Percentiles rank a stretch among this genome's conserved stretches.
These are phyloP conservation scores for Aldrovandia affinis DNA, from an alignment of 2,797 vertebrate species.

Conservation along the genomic window DNA sequence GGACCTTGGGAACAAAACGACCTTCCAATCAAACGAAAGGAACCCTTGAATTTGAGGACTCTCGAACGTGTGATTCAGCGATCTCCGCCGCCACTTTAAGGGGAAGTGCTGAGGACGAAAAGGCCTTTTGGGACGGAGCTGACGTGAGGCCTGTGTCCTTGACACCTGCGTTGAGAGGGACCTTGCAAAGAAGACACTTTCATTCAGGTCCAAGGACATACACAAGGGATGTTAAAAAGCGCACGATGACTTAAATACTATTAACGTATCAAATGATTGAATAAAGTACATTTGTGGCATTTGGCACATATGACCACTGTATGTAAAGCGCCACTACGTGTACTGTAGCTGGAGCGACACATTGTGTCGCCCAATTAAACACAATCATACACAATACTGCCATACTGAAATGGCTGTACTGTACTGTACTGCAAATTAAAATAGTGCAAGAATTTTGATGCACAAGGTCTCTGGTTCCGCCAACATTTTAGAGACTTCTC, in stretches of 20 bases:
- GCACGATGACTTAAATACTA: too few species aligned
- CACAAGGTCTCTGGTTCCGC: neutral
- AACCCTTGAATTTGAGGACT: neutral
- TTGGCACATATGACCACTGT: too few species aligned
- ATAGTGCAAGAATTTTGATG: neutral
- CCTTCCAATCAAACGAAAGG: neutral
- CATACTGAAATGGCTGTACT: neutral
- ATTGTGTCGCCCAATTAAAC: too few species aligned
- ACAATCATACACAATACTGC: neutral
- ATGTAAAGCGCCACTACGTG: too few species aligned
- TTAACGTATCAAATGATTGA: too few species aligned
- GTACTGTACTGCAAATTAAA: neutral
- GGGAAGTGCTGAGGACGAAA: neutral
- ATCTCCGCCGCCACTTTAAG: neutral
- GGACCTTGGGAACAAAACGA: neutral
- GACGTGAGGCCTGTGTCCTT: neutral
- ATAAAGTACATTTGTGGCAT: too few species aligned
- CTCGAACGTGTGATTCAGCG: neutral
- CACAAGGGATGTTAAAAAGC: too few species aligned
- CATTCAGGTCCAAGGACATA: too few species aligned
- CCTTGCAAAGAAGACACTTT: too few species aligned
- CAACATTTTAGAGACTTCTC: too few species aligned
- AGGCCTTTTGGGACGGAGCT: neutral
- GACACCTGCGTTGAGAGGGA: neutral
- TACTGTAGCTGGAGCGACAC: too few species aligned